These are phyloP conservation scores for Oxygymnocypris stewartii DNA, from an alignment of 2,113 vertebrate species.

Conservation along the genomic window DNA sequence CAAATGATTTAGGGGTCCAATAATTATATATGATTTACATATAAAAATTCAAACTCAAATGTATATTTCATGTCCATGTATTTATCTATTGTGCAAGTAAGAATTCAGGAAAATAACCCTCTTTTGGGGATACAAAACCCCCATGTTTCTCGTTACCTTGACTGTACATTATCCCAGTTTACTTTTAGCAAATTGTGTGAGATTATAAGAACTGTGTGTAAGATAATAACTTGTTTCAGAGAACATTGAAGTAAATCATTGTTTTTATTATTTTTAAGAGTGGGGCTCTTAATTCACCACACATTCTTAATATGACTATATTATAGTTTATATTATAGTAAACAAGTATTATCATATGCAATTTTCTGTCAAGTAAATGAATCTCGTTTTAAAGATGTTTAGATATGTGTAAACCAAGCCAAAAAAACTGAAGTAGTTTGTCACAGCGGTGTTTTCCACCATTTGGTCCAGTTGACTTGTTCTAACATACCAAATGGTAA, in stretches of 20 bases:
- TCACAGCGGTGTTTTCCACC: background rate
- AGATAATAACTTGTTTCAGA: background rate
- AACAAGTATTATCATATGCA: background rate
- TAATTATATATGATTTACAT: background rate
- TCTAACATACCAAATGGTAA: conserved; percentile 1
- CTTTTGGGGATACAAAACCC: background rate
- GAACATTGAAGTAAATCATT: background rate
- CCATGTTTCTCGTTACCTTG: background rate
- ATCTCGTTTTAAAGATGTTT: background rate
- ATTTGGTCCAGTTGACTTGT: background rate
- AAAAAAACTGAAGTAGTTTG: background rate
- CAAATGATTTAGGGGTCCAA: background rate
- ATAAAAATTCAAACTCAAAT: background rate
- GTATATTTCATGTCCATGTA: background rate
- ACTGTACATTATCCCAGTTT: background rate
- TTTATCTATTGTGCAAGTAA: background rate
- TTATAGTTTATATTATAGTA: background rate
- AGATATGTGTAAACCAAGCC: background rate
- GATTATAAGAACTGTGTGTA: background rate
- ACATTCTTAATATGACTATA: background rate
- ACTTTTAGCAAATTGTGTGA: background rate
- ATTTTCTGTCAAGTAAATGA: background rate
- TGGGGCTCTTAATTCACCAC: background rate
- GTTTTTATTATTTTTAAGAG: background rate
- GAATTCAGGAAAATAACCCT: background rate